Conservation (phyloP, 2,113 vertebrate species). For the Amblyornis subalaris region DNA sequence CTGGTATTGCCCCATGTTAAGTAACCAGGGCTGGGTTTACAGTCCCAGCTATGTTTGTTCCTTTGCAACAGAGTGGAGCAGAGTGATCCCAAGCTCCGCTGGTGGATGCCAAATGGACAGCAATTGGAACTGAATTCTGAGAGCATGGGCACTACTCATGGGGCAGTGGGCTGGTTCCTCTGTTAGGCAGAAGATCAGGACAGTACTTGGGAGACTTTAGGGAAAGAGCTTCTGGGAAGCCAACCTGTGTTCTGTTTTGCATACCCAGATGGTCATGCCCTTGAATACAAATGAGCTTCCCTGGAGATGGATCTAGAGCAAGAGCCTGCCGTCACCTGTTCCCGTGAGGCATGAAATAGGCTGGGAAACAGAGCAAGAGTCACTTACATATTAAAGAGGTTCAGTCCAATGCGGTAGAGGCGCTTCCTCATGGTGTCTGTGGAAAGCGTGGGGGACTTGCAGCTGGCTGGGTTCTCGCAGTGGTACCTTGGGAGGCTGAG, state of each 20-base stretch:
- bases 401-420: slow-evolving; percentile 96
- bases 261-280: background rate
- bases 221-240: background rate
- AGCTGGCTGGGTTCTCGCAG: slow-evolving; percentile 91
- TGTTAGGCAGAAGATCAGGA: background rate
- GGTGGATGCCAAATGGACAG: background rate
- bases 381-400: slow-evolving; percentile 98
- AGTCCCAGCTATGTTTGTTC: background rate
- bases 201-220: background rate
- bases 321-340: background rate
- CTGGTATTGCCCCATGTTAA: background rate
- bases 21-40: background rate
- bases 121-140: background rate
- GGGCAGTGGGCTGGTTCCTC: background rate
- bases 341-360: background rate
- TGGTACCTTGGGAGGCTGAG: slow-evolving; percentile 92
- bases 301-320: background rate
- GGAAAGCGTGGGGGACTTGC: slow-evolving; percentile 92
- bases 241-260: background rate
- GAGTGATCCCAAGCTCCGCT: background rate
- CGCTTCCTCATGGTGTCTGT: slow-evolving; percentile 95
- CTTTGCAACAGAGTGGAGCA: background rate
- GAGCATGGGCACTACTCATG: background rate
- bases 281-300: background rate
- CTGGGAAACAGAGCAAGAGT: background rate